These are phyloP conservation scores for Brachyhypopomus occidentalis DNA, from an alignment of 2,113 vertebrate species.

Conservation along the genomic window DNA sequence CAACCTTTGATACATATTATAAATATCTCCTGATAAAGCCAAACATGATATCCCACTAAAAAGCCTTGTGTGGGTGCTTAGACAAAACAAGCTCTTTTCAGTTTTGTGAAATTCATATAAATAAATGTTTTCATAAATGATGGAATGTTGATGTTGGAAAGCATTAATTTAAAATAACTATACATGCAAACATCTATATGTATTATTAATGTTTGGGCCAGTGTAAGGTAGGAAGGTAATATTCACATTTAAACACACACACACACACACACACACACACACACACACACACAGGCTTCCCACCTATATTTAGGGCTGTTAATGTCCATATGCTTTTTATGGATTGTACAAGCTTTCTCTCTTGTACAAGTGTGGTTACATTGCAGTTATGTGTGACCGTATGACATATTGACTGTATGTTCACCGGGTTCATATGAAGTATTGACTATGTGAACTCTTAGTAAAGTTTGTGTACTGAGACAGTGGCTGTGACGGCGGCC, in stretches of 20 bases:
- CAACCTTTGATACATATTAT: neutral
- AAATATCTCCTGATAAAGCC: neutral
- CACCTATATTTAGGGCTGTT: conserved; percentile 64
- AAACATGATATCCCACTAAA: neutral
- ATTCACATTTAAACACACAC: conserved; percentile 6
- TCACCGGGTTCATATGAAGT: neutral
- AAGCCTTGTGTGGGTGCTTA: neutral
- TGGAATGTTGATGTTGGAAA: too few relatives aligned
- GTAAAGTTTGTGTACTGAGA: neutral
- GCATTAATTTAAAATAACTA: too few relatives aligned
- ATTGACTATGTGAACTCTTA: neutral
- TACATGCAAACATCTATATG: too few relatives aligned
- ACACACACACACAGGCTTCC: conserved; percentile 16
- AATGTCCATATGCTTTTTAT: conserved; percentile 64
- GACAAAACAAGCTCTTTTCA: neutral
- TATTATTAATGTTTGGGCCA: neutral
- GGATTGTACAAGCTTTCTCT: conserved; percentile 35
- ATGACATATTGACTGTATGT: neutral
- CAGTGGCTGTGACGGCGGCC: neutral
- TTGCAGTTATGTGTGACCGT: conserved; percentile 14
- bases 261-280: too few relatives aligned
- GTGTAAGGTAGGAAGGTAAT: conserved; percentile 13
- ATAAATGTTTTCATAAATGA: too few relatives aligned
- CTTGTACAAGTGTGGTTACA: conserved; percentile 7
- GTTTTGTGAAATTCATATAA: neutral